A percentile compares a stretch with the other conserved stretches of the same genome.
These are phyloP conservation scores for Dryococelus australis DNA, from an alignment of 2,888 invertebrate genomes.

Conservation along the genomic window DNA sequence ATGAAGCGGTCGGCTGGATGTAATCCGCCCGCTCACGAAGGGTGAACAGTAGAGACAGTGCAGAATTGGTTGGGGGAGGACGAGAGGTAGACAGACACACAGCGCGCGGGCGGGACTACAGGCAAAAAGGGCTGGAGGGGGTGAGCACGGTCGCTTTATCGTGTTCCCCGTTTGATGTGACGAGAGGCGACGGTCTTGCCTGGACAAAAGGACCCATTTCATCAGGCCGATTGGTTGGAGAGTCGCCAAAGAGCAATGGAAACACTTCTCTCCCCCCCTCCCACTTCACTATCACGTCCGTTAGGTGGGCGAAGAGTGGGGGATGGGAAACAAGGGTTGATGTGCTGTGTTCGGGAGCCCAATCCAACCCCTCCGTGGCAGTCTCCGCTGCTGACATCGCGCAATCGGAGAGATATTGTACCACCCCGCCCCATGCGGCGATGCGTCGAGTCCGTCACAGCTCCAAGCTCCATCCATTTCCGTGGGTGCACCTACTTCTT, in stretches of 20 bases:
- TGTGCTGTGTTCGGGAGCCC: too few species aligned
- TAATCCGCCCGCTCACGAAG: background rate
- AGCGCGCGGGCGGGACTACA: background rate
- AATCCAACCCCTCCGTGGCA: too few species aligned
- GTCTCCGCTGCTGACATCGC: too few species aligned
- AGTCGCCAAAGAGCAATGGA: conserved; percentile 16
- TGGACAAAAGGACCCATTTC: conserved; percentile 16
- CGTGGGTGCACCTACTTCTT: too few species aligned
- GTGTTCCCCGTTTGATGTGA: conserved; percentile 16
- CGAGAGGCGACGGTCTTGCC: background rate
- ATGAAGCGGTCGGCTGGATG: background rate
- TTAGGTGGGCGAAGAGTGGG: too few species aligned
- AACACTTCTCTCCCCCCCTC: background rate
- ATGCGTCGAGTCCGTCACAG: too few species aligned
- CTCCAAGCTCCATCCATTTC: too few species aligned
- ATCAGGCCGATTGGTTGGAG: conserved; percentile 16
- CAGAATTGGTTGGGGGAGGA: background rate
- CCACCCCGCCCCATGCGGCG: too few species aligned
- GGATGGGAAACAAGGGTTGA: too few species aligned
- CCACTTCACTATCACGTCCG: background rate
- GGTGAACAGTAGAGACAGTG: background rate
- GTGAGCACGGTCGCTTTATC: background rate
- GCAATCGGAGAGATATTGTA: too few species aligned
- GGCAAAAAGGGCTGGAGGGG: background rate
- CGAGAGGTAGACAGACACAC: background rate